Evolutionary conservation across 1,140 invertebrate species (phyloP).

Genomic region (Armadillidium nasatum): DNA sequence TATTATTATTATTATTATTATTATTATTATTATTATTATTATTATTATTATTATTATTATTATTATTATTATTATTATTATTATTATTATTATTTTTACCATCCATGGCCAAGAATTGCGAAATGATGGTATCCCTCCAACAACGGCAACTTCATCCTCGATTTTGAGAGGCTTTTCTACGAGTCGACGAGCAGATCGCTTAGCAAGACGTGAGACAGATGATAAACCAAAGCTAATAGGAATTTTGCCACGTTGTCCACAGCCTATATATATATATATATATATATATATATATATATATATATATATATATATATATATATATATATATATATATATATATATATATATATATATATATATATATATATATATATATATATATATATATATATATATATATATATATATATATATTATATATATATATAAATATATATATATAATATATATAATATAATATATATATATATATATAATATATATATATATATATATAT

Average conservation of each 20-base stretch:
- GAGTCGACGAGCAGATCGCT: not conserved
- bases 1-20: not conserved
- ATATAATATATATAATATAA: no score
- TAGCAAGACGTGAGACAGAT: not conserved
- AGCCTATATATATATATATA: not conserved
- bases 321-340: no score
- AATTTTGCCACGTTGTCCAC: not conserved
- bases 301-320: no score
- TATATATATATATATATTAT: no score
- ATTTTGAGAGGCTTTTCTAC: not conserved
- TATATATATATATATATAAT: slow-evolving; percentile 7
- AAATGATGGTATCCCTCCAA: not conserved
- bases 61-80: no score
- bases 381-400: no score
- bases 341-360: no score
- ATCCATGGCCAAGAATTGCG: not conserved
- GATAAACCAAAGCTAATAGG: not conserved
- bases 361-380: no score
- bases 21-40: no score
- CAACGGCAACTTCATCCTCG: not conserved
- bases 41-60: not conserved
- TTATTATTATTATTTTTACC: not conserved
- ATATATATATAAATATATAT: no score
- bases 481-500: no score
- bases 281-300: no score